Evolutionary conservation across 2,888 invertebrate species (phyloP).

Genomic region (Tiliacea aurago): DNA sequence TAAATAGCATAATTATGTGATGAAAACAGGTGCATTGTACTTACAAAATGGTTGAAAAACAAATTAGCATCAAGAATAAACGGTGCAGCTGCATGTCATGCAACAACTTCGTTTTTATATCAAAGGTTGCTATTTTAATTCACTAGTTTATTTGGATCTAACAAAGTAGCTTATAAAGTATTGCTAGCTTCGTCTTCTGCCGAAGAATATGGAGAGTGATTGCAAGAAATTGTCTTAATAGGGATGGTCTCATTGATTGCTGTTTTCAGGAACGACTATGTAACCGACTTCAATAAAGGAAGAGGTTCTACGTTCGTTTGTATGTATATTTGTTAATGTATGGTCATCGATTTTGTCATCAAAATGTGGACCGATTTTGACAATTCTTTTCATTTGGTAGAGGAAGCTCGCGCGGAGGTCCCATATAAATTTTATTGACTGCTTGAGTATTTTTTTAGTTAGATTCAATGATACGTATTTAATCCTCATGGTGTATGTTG

Average conservation of each 20-base stretch:
- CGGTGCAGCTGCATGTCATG: conserved; percentile 12
- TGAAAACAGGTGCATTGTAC: conserved; percentile 26
- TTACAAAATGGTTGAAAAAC: conserved; percentile 15
- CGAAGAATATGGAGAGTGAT: background rate
- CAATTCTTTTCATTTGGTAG: too few relatives aligned
- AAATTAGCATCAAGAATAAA: conserved; percentile 3
- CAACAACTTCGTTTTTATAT: conserved; percentile 26
- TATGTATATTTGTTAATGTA: too few relatives aligned
- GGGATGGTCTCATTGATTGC: background rate
- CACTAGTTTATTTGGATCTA: background rate
- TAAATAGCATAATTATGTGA: background rate
- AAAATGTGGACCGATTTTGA: too few relatives aligned
- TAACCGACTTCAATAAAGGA: too few relatives aligned
- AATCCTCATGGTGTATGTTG: too few relatives aligned
- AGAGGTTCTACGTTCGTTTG: too few relatives aligned
- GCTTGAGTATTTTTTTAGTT: too few relatives aligned
- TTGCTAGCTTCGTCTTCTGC: background rate
- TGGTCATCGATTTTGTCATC: too few relatives aligned
- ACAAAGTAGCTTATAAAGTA: background rate
- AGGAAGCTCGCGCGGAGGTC: too few relatives aligned
- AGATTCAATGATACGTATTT: too few relatives aligned
- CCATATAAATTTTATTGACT: too few relatives aligned
- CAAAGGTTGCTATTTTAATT: conserved; percentile 6
- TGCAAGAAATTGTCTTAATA: background rate
- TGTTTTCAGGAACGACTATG: background rate